Evolutionary conservation across 1,140 invertebrate species (phyloP).

Genomic region (Pollicipes pollicipes): DNA sequence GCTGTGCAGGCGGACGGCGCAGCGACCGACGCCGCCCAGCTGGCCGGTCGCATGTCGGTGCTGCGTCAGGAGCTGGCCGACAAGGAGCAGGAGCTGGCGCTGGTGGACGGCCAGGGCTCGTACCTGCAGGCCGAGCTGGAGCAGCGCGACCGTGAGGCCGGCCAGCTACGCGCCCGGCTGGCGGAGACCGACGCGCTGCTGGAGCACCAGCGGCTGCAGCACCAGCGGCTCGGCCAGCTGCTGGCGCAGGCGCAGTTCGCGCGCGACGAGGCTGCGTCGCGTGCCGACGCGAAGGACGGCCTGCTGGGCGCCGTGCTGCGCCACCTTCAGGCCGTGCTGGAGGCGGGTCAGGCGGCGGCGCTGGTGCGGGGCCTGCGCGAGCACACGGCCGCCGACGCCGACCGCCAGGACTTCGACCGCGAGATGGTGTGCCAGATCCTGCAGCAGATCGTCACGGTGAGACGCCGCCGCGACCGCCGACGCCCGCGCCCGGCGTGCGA

Average conservation of each 20-base stretch:
- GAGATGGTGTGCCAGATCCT: background rate
- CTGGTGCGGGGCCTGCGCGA: background rate
- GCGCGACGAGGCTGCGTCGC: background rate
- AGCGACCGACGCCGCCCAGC: background rate
- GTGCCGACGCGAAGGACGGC: background rate
- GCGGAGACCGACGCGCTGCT: background rate
- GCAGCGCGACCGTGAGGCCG: background rate
- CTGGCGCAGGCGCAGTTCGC: background rate
- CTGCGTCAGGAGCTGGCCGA: background rate
- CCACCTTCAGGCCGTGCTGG: background rate
- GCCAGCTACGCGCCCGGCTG: background rate
- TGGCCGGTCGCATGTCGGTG: background rate
- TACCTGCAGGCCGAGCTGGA: conserved; percentile 1
- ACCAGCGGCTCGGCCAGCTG: background rate
- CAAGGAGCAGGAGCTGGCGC: background rate
- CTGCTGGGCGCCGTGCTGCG: background rate
- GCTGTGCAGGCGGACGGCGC: background rate
- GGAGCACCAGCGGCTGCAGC: conserved; percentile 2
- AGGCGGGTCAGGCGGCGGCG: background rate
- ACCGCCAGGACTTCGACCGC: background rate
- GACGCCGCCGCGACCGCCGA: too few relatives aligned
- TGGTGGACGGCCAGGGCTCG: background rate
- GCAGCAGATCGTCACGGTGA: background rate
- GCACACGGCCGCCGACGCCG: background rate
- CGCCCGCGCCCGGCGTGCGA: too few relatives aligned